Evolutionary conservation across 2,113 vertebrate genomes (phyloP), one percentile per base, ranked within the genome.

Genomic region (Fulica atra): DNA sequence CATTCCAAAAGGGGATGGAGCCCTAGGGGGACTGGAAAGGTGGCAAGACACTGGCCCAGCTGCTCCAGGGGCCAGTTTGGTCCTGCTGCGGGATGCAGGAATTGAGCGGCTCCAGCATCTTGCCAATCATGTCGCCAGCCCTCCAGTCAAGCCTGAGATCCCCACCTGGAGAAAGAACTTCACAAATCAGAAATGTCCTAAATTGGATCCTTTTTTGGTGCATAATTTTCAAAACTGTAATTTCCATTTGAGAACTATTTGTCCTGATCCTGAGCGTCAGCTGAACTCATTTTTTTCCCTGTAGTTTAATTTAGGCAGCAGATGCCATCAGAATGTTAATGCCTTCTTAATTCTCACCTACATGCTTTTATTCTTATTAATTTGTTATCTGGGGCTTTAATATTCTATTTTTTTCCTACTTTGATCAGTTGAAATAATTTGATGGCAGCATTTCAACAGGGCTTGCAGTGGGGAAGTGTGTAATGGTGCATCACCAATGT

Each of bases 361-460:
- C 96, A 96, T 96, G 96, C 97, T 97, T 97, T 97, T 97, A 97
- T 96, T 97, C 94, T 97, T 97, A 96, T 96, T 97, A 96, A 97
- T 97, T 96, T 97, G 94, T 91, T 96, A 97, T 97, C 96, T 95
- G 94, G 94, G 93, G 93, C 76, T 96, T 97, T 97, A 96, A 93
- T 94, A 93, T 78, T 93, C 81, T 89, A 86, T 95, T 96, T 97
- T 96, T 94, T 91, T 54, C 86, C 87, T 79, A 78, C 92, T 85
- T 93, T 95, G 95, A 95, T 95, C 90, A 77, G 88, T 93, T 93
- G 95, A 96, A 95, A 95, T 96, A 90, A 95, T 96, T 92, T 92
- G 90, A 94, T 96, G 93, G 93, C 90, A 94, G 78, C 71, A 19
- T 97, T 96, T 96, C 94, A 94, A 59, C 81, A 66, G 87, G 79